phyloP scores from a whole-genome alignment of 2,888 invertebrate genomes.

The Mycalesis mineus region DNA sequence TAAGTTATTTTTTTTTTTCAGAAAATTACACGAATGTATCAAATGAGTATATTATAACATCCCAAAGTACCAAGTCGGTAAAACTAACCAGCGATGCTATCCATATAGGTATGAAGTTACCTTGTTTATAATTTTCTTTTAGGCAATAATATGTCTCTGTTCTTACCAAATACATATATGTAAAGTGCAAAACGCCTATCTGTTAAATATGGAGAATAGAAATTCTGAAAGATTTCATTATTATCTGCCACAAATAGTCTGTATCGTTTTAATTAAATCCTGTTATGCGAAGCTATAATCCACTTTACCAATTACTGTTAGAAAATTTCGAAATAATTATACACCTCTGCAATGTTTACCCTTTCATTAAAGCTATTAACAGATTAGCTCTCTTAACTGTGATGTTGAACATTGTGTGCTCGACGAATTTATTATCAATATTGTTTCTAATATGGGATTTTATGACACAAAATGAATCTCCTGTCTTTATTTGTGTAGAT shows the following conservation, averaged over 20 bases:
- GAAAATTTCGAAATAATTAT: neutral
- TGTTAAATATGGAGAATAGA: too few species aligned
- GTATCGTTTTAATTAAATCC: neutral
- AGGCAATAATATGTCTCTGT: neutral
- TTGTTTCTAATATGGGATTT: neutral
- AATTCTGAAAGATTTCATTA: neutral
- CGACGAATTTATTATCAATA: neutral
- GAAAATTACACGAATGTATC: too few species aligned
- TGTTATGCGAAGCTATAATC: neutral
- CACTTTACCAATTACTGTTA: neutral
- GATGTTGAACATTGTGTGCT: neutral
- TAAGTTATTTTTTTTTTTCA: too few species aligned
- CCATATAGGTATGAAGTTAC: neutral
- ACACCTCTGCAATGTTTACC: conserved; percentile 1
- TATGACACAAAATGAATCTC: too few species aligned
- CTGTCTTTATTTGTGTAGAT: too few species aligned
- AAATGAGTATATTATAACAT: too few species aligned
- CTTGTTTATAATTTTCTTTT: neutral
- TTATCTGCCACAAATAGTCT: neutral
- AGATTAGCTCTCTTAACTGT: conserved; percentile 5
- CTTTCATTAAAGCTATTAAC: conserved; percentile 9
- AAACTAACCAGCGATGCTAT: neutral
- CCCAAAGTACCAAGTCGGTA: too few species aligned
- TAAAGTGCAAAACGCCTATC: neutral
- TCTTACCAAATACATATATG: neutral